phyloP scores from a whole-genome alignment of 2,113 vertebrate genomes.

The Lethenteron camtschaticum region DNA sequence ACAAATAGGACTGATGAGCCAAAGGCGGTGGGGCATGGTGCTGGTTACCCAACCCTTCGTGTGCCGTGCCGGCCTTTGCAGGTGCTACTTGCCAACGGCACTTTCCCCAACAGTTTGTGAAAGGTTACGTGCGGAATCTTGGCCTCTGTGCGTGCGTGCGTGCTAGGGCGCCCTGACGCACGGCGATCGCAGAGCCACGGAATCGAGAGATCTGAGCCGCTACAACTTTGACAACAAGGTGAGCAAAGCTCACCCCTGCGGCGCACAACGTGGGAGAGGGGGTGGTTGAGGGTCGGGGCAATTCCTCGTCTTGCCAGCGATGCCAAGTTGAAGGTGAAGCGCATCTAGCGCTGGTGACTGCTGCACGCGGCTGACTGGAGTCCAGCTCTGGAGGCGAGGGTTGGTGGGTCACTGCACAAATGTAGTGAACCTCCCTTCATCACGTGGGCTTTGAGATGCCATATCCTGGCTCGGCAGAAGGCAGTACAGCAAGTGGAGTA shows the following conservation, averaged over 20 bases:
- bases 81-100: no score
- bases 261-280: slow-evolving; percentile 89
- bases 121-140: not conserved
- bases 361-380: no score
- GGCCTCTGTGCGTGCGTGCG: not conserved
- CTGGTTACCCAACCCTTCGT: no score
- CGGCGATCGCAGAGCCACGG: slow-evolving; percentile 83
- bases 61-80: no score
- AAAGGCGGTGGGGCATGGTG: no score
- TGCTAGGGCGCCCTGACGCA: slow-evolving; percentile 80
- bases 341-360: no score
- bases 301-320: slow-evolving; percentile 55
- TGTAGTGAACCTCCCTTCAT: not conserved
- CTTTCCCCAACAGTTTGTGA: not conserved
- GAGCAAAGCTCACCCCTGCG: slow-evolving; percentile 13
- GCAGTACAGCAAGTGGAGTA: no score
- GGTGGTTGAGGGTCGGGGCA: slow-evolving; percentile 83
- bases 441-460: no score
- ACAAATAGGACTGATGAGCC: no score
- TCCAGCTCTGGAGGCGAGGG: not conserved
- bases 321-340: no score
- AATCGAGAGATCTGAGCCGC: slow-evolving; percentile 80
- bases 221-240: slow-evolving; percentile 99
- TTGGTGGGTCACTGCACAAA: not conserved
- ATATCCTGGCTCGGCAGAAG: not conserved